Base-by-base conservation (phyloP, 2,113 vertebrate species). In the Phalacrocorax carbo region DNA sequence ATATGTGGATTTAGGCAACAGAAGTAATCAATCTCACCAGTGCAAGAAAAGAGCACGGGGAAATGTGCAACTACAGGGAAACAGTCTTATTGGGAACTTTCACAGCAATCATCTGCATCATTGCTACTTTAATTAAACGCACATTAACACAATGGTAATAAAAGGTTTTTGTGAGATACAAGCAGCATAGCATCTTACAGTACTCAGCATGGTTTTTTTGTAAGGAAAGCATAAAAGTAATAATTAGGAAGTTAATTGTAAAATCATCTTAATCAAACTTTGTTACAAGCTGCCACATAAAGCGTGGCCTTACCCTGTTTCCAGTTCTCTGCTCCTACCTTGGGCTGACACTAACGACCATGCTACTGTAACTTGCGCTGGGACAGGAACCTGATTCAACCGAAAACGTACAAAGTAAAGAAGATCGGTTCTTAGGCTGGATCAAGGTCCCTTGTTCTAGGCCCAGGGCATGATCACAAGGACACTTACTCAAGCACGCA, bases 331-430 rank as follows among this genome's bases (percentile, higher is more conserved):
- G 34, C 23, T 61, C 30, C 49, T 36, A 2, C 23, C 29, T 44
- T 26, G 42, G 34, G 19, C 10, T 88, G 76, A 20, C 21, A 7
- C 7, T 30, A 20, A 4, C 0, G 2, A 34, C 22, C 29, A 25
- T 3, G 13, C 7, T 61, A 51, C 65, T 21, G 10, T 12, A 30
- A 42, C 0, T 0, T 16, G 15, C 0, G 1, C 70, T 52, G 64
- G 13, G 29, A 46, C 46, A 66, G 27, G 30, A 90, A 66, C 34
- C 23, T 20, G 30, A 62, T 40, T 36, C 19, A 29, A 23, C 17
- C 0, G 1, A 29, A 69, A 61, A 32, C 3, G 52, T 62, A 7
- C 5, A 5, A 44, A 25, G 30, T 34, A 29, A 32, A 38, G 68
- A 36, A 9, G 10, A 16, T 7, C 21, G 5, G 9, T 27, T 84